Evolutionary conservation across 1,140 invertebrate genomes (phyloP).

Genomic region (Atta texana): DNA sequence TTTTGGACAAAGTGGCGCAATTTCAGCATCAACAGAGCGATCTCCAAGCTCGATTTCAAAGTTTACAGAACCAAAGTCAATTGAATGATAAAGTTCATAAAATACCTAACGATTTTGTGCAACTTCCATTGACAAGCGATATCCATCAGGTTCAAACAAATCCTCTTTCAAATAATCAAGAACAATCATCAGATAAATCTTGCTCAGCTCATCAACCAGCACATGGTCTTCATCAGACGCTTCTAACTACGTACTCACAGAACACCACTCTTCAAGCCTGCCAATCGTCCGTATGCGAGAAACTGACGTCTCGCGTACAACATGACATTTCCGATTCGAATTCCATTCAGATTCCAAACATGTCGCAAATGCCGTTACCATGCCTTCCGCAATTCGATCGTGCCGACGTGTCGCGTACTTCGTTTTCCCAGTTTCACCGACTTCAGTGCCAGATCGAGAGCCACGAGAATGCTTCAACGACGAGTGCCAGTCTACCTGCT

Average conservation of each 20-base stretch:
- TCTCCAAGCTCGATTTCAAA: conserved; percentile 81
- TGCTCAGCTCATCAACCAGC: conserved; percentile 57
- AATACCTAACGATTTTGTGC: conserved; percentile 70
- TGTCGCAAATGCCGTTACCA: conserved; percentile 83
- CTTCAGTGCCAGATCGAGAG: conserved; percentile 79
- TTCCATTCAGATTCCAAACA: conserved; percentile 81
- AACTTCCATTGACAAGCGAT: conserved; percentile 69
- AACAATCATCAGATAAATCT: conserved; percentile 67
- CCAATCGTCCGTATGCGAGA: conserved; percentile 79
- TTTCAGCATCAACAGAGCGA: conserved; percentile 83
- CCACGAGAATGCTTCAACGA: conserved; percentile 74
- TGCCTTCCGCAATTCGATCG: conserved; percentile 82
- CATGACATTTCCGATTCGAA: conserved; percentile 77
- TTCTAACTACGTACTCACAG: conserved; percentile 75
- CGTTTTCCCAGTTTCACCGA: conserved; percentile 81
- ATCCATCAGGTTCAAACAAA: conserved; percentile 74
- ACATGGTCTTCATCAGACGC: conserved; percentile 79
- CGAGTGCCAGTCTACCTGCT: conserved; percentile 45
- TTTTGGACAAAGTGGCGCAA: conserved; percentile 84
- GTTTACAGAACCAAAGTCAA: conserved; percentile 79
- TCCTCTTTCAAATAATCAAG: conserved; percentile 77
- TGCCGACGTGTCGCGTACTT: conserved; percentile 74
- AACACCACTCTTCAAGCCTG: conserved; percentile 75
- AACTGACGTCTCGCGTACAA: conserved; percentile 81
- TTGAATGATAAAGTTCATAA: conserved; percentile 78